Base-by-base conservation (phyloP, 1,140 invertebrate species). In the Trichonephila inaurata region DNA sequence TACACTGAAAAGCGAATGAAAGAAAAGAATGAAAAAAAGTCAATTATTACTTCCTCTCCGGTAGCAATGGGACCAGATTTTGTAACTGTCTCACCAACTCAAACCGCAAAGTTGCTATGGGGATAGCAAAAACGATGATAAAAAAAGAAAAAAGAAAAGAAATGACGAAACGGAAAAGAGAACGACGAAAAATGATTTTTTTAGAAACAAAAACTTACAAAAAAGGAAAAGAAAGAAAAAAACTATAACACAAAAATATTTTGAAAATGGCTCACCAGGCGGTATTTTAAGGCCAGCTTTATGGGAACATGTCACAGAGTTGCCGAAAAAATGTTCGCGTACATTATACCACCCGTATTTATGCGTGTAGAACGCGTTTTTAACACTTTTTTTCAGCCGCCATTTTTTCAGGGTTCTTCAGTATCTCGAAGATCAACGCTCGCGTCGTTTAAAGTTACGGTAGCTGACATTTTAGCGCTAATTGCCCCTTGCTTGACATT, bases 381-480 rank as follows among this genome's bases (percentile, higher is more conserved):
- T 91, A 40, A 91, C 89, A 77, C 89, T 77, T 81, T 91, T 89
- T 81, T 91, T 91, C 60, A 14, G 1, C 2, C 24, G 33, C 89
- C 51, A 82, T 81, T 81, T 81, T 61, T 91, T 91, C 21, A 69
- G 19, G n/a, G 24, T 91, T 91, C 24, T 66, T 72, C 16, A 82
- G 82, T 91, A 72, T 91, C 61, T n/a, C n/a, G 72, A 82, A 62
- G 89, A 91, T 91, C 89, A 81, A 14, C 44, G 40, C 69, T 61
- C n/a, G 18, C 87, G 40, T 89, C 87, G 87, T 69, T 66, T 69
- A 69, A 69, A 81, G 69, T 91, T 91, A 82, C 89, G 24, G 89
- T 91, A 91, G 89, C 89, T 33, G 72, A 81, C 72, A 91, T 91
- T 82, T 91, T 91, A 91, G 72, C 72, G 28, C 89, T 91, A 91